Evolutionary conservation across 2,113 vertebrate species (phyloP).

Genomic region (Caranx ignobilis): DNA sequence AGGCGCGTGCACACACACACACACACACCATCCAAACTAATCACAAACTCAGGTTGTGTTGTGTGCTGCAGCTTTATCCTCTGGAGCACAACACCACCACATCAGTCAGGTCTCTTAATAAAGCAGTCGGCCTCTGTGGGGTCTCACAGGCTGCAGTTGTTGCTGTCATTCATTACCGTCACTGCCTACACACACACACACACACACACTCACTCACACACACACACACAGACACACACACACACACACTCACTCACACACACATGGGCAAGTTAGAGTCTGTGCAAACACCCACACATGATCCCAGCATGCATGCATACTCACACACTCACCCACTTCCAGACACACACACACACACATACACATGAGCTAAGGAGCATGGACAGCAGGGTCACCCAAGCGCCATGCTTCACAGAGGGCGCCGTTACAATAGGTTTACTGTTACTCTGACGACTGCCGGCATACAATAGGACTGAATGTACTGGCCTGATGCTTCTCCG

Average conservation of each 20-base stretch:
- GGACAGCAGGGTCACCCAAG: conserved; percentile 78
- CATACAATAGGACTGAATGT: conserved; percentile 69
- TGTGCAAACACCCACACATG: conserved; percentile 75
- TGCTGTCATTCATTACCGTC: conserved; percentile 79
- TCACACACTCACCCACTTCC: conserved; percentile 56
- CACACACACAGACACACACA: conserved; percentile 13
- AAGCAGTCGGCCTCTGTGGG: conserved; percentile 53
- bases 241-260: conserved; percentile 34
- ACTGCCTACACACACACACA: conserved; percentile 31
- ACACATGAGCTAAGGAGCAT: conserved; percentile 71
- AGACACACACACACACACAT: conserved; percentile 46
- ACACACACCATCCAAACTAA: conserved; percentile 24
- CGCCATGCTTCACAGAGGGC: conserved; percentile 81
- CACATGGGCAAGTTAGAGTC: conserved; percentile 56
- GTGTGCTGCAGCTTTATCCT: conserved; percentile 37
- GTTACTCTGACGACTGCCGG: conserved; percentile 68
- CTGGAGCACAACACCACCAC: conserved; percentile 51
- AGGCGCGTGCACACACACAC: background rate
- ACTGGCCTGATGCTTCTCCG: conserved; percentile 46
- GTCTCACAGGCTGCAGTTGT: conserved; percentile 71
- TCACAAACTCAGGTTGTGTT: conserved; percentile 29
- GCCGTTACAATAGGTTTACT: conserved; percentile 81
- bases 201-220: conserved; percentile 32
- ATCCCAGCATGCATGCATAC: conserved; percentile 57
- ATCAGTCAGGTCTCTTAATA: conserved; percentile 54